Conservation (phyloP, 2,113 vertebrate species). For the Phyllostomus discolor region DNA sequence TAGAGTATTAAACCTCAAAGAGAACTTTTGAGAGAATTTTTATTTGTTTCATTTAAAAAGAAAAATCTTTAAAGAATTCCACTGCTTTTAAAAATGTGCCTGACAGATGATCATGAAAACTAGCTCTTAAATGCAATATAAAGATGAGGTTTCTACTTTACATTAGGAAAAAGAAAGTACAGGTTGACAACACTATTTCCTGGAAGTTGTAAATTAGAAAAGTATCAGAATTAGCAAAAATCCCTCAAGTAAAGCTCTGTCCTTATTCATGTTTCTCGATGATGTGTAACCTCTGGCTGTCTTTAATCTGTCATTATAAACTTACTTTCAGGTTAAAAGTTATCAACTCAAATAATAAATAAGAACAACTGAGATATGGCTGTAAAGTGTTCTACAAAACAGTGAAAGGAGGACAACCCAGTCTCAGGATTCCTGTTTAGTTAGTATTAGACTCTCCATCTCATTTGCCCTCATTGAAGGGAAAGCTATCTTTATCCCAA, state of each 20-base stretch:
- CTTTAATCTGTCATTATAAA: neutral
- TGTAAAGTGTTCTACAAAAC: neutral
- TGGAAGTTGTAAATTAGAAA: constrained; percentile 6
- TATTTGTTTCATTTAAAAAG: neutral
- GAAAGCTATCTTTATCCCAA: neutral
- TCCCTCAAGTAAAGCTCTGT: neutral
- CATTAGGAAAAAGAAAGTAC: neutral
- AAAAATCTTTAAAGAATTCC: constrained; percentile 5
- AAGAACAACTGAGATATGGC: neutral
- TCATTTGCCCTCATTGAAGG: neutral
- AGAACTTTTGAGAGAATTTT: neutral
- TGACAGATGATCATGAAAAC: constrained; percentile 5
- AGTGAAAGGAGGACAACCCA: neutral
- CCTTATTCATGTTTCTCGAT: neutral
- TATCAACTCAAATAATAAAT: constrained; percentile 33
- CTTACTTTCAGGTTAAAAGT: neutral
- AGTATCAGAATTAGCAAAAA: neutral
- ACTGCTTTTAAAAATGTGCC: neutral
- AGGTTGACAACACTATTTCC: neutral
- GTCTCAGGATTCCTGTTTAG: neutral
- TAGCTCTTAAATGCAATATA: neutral
- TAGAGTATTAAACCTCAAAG: neutral
- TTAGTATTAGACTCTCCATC: neutral
- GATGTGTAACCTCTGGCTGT: neutral
- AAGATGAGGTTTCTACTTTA: neutral